Evolutionary conservation across 2,888 invertebrate genomes (phyloP), one percentile per base, ranked within the genome.

Genomic region (Punctoribates punctum): DNA sequence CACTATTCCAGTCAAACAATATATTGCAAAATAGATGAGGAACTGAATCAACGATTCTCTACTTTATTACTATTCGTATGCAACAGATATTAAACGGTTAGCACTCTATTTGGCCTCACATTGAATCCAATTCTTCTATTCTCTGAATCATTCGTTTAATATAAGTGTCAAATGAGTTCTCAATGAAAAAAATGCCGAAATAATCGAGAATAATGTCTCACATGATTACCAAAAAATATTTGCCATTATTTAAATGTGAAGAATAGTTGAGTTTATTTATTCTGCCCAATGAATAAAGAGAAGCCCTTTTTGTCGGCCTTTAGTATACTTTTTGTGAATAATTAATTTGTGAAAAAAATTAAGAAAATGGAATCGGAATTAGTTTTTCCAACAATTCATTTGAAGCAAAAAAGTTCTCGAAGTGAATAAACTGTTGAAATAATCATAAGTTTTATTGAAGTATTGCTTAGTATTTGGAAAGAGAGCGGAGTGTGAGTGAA

Each of bases 381-480:
- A 65, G 29, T 38, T 65, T 29, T 65, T 27, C 8, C 34, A 65
- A 65, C 65, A 65, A 65, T 65, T 65, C 65, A 34, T 65, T 65
- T 17, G 38, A 34, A n/a, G 34, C 2, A 38, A 62, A 65, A 65
- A 65, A 65, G 62, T 65, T 65, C 34, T 65, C 23, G 2, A 25
- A 34, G 29, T 65, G 65, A 65, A 65, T 65, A 65, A 65, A 65
- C 11, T 65, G 65, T 65, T 29, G 17, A 65, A 65, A 60, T 60
- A 65, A 65, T 65, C 8, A 38, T 65, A 60, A 29, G 65, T 65
- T 27, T 65, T 65, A 65, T 65, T 65, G 27, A 65, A 65, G 65
- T 65, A 34, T 65, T 65, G 11, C 20, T 20, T 13, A 57, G 6
- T 34, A 34, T 65, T 65, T 15, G 6, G 23, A 8, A 65, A 17